Evolutionary conservation across 2,797 vertebrate species (phyloP).

Genomic region (Paramormyrops hopkinsi): DNA sequence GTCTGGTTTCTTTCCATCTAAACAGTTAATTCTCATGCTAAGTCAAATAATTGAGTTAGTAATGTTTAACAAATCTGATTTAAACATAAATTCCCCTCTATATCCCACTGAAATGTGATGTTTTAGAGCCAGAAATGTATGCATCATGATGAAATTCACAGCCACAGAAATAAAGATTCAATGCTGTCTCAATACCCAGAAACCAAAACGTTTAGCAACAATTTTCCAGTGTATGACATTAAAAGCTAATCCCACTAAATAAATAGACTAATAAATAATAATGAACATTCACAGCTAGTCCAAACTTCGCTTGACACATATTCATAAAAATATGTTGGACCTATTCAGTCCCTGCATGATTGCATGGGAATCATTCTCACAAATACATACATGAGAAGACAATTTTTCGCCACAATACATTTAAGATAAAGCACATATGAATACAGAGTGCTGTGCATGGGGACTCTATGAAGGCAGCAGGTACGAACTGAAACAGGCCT

Average conservation of each 20-base stretch:
- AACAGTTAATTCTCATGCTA: not conserved
- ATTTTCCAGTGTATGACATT: not conserved
- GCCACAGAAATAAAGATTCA: not conserved
- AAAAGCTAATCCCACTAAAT: constrained; percentile 7
- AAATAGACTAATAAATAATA: constrained; percentile 3
- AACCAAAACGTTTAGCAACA: not conserved
- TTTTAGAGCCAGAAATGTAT: not conserved
- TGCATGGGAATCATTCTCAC: not conserved
- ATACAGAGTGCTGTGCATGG: not conserved
- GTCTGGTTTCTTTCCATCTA: not conserved
- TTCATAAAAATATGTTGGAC: not conserved
- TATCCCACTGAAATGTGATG: not conserved
- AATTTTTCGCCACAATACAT: not conserved
- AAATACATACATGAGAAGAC: not conserved
- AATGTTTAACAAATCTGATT: not conserved
- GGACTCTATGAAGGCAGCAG: not conserved
- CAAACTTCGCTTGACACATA: not conserved
- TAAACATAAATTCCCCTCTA: not conserved
- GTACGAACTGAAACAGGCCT: not conserved
- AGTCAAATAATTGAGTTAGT: not conserved
- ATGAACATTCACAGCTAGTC: not conserved
- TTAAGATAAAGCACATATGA: constrained; percentile 1
- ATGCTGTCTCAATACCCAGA: not conserved
- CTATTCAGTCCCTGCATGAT: not conserved
- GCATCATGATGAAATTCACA: not conserved